Base-by-base conservation (phyloP, 1,140 invertebrate species). In the Cyrtorhinus lividipennis region DNA sequence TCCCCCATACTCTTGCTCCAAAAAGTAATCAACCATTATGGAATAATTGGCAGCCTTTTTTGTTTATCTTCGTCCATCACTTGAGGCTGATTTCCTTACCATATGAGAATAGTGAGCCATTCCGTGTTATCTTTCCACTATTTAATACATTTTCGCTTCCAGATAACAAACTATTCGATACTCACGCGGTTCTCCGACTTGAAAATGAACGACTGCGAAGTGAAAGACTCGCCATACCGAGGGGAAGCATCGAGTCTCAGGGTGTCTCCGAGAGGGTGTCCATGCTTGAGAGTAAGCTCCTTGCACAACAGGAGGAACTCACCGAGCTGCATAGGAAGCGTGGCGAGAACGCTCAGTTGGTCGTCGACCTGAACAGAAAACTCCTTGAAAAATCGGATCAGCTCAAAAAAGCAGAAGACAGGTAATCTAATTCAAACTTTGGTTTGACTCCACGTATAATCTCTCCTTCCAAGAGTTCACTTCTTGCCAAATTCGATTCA, bases 271-370 rank as follows among this genome's bases (percentile, higher is more conserved):
- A 67, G 59, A 71, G 72, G 10, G 75, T 83, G 63, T 79, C 80
- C 68, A 78, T 79, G 23, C 76, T 93, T 56, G 90, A 94, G 76
- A 89, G 92, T 68, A 92, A 92, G 75, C 72, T 93, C 25, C 75
- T 92, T 59, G 78, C 78, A 20, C 83, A 95, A 71, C 91, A 95
- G 72, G 93, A 96, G 77, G 93, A 97, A 73, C 74, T 96, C 2
- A 93, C 92, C 8, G 90, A 89, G 61, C 72, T 96, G 25, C 92
- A 95, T 71, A 82, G 87, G 69, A 80, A 87, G 61, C 83, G 90
- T 74, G 89, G 92, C 59, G 92, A 96, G 76, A 90, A 95, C 79
- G 82, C 90, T 0, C 92, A 95, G 72, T 85, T 92, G 76, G 89
- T 97, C 63, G 87, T 96, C 56, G 90, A 91, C 73, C 77, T 97